Percentiles rank a stretch among this genome's conserved stretches.
Conservation (phyloP, 1,140 invertebrate species). For the Drosophila watanabei region DNA sequence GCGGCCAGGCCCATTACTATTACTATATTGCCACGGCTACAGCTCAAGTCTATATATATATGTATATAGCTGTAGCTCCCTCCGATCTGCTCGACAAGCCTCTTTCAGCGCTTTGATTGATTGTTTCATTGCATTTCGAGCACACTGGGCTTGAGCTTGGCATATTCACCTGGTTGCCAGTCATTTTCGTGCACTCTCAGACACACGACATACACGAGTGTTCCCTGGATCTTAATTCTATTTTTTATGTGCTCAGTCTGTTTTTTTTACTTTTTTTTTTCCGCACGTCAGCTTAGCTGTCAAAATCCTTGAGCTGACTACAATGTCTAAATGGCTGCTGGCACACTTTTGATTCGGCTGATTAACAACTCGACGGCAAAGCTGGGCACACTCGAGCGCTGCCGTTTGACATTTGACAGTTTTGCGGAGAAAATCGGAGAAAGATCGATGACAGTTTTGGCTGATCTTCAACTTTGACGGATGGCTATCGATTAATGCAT, state of each 20-base stretch:
- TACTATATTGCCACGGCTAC: slow-evolving; percentile 4
- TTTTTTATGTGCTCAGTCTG: slow-evolving; percentile 6
- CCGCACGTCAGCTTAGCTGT: slow-evolving; percentile 78
- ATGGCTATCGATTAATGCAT: slow-evolving; percentile 37
- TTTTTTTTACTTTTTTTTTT: slow-evolving; percentile 37
- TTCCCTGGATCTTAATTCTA: slow-evolving; percentile 40
- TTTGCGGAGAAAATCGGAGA: slow-evolving; percentile 41
- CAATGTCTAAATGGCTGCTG: slow-evolving; percentile 69
- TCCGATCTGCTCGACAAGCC: slow-evolving; percentile 59
- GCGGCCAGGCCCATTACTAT: slow-evolving; percentile 20
- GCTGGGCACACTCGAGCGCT: slow-evolving; percentile 10
- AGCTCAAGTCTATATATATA: slow-evolving; percentile 15
- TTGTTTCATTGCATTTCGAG: slow-evolving; percentile 79
- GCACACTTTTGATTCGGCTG: slow-evolving; percentile 55
- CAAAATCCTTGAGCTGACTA: slow-evolving; percentile 75
- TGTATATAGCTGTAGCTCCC: slow-evolving; percentile 1
- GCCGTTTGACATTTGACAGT: slow-evolving; percentile 55
- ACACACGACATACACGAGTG: slow-evolving; percentile 45
- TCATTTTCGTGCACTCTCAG: slow-evolving; percentile 48
- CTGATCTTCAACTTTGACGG: slow-evolving; percentile 31
- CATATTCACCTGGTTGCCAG: slow-evolving; percentile 68
- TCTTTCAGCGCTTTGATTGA: slow-evolving; percentile 78
- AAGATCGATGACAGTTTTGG: slow-evolving; percentile 71
- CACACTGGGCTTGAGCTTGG: slow-evolving; percentile 59
- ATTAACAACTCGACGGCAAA: slow-evolving; percentile 56